phyloP scores from a whole-genome alignment of 2,113 vertebrate species.

The Varanus salvator region DNA sequence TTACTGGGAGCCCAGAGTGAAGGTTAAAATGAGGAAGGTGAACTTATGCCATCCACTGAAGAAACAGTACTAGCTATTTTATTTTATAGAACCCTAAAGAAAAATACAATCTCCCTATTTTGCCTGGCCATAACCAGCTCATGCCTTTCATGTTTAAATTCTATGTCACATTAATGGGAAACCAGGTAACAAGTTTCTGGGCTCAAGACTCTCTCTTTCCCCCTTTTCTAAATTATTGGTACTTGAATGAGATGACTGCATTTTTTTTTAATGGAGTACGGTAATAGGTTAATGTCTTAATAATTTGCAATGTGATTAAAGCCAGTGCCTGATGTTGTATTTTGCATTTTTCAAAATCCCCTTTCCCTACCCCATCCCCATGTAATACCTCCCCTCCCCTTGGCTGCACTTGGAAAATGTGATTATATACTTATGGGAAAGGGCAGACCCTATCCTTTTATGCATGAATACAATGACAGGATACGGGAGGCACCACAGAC shows the following conservation, averaged over 20 bases:
- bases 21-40: no score
- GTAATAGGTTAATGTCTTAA: neutral
- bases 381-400: neutral
- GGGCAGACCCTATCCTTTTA: slow-evolving; percentile 18
- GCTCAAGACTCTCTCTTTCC: neutral
- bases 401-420: neutral
- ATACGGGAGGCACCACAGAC: slow-evolving; percentile 11
- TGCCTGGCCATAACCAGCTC: neutral
- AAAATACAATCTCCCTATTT: neutral
- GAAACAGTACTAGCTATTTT: neutral
- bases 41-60: neutral
- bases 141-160: neutral
- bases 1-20: no score
- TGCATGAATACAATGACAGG: slow-evolving; percentile 23
- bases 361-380: neutral
- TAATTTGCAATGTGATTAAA: neutral
- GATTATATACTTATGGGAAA: slow-evolving; percentile 21
- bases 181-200: neutral
- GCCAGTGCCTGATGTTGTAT: neutral
- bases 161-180: neutral
- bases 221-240: neutral
- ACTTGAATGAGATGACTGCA: neutral
- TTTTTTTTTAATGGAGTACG: no score
- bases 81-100: neutral
- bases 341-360: neutral